Evolutionary conservation across 2,113 vertebrate species (phyloP), one percentile per base, ranked within the genome.

Genomic region (Festucalex cinctus): DNA sequence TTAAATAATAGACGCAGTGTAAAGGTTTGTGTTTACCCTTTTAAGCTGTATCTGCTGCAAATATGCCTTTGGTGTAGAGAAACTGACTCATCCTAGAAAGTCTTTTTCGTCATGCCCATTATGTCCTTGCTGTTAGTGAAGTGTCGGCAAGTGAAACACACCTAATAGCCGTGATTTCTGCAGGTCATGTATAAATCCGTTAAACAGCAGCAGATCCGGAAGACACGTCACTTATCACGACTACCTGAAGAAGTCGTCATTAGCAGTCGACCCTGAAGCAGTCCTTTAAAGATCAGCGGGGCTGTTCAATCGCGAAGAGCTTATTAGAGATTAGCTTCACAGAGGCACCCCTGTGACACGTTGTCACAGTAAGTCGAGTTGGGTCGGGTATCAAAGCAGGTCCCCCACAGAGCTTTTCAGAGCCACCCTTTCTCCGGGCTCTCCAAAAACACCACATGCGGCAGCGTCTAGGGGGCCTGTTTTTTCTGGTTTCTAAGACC

Each of bases 271-370:
- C 77, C 65, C 81, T 68, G 49, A 78, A 81, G 73, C 75, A 73
- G 68, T 73, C 78, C 76, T 69, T 71, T 77, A 74, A 80, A 82
- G 83, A 83, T 85, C 82, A 85, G 78, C 80, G 65, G 68, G 70
- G 59, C 68, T n/a, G 53, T 69, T 61, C 83, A 75, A 63, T 89
- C 81, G 79, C 68, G 69, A 70, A 71, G 20, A 68, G 46, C 49
- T 88, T 86, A 90, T 90, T 86, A 90, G 86, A 88, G 87, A 91
- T 92, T 85, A 92, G 72, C 81, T 88, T 85, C 88, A 83, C 76
- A 88, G 75, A 87, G 81, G 82, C 86, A 84, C 58, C 86, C 86
- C 89, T 83, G 79, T 83, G 64, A 85, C 24, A 82, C 51, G 71
- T 80, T 88, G 90, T 91, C 90, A 89, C 89, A 78, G 85, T 85